Conservation (phyloP, 2,888 invertebrate species). For the Chrysolina haemoptera region DNA sequence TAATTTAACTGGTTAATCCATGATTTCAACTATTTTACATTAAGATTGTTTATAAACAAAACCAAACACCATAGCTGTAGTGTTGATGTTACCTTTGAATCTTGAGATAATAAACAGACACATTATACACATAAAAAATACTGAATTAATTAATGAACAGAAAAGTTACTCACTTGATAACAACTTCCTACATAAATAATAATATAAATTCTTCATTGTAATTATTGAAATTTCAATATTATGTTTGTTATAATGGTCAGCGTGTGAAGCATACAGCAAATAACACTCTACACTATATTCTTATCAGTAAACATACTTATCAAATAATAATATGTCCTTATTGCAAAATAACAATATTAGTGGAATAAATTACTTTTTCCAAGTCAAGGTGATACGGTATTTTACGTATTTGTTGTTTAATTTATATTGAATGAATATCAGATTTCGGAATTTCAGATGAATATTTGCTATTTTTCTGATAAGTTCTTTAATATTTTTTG, state of each 20-base stretch:
- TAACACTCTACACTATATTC: background rate
- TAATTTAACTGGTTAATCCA: background rate
- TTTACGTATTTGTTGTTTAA: background rate
- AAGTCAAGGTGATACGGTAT: background rate
- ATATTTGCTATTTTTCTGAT: too few relatives aligned
- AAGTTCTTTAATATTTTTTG: too few relatives aligned
- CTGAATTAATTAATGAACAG: constrained; percentile 23
- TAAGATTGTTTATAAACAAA: background rate
- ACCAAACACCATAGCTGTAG: background rate
- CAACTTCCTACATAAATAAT: constrained; percentile 22
- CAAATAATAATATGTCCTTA: constrained; percentile 11
- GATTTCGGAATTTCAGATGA: background rate
- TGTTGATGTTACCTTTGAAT: background rate
- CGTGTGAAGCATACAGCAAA: background rate
- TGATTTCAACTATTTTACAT: background rate
- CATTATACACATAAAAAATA: background rate
- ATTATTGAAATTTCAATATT: background rate
- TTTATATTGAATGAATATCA: background rate
- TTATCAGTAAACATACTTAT: constrained; percentile 23
- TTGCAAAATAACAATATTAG: constrained; percentile 18
- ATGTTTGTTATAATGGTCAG: background rate
- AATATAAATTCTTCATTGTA: constrained; percentile 29
- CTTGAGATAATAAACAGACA: background rate
- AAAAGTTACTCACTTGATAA: constrained; percentile 24
- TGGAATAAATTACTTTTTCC: constrained; percentile 2